A percentile compares a stretch with the other conserved stretches of the same genome.
These are phyloP conservation scores for Kuschelorhynchus macadamiae DNA, from an alignment of 2,888 invertebrate species.

Conservation along the genomic window DNA sequence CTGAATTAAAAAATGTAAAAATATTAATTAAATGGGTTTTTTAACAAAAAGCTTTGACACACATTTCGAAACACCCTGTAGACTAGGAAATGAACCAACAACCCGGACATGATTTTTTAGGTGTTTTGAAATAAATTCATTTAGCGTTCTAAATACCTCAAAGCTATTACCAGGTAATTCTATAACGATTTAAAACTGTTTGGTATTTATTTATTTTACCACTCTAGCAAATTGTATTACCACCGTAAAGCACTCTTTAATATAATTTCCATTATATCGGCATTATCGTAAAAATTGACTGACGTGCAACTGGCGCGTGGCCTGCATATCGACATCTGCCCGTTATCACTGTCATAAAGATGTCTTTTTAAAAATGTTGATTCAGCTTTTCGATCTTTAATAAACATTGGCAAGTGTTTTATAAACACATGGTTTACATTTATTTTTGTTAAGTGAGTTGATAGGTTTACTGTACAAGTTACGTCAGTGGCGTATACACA, in stretches of 20 bases:
- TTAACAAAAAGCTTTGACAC: no score
- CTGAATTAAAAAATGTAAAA: no score
- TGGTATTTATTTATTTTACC: no score
- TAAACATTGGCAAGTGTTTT: slow-evolving; percentile 57
- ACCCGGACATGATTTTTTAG: no score
- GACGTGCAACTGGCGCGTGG: slow-evolving; percentile 38
- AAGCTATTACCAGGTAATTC: no score
- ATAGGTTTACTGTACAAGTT: background rate
- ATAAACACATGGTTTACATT: slow-evolving; percentile 52
- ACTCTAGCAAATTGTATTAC: no score
- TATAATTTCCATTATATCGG: slow-evolving; percentile 36
- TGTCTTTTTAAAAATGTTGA: slow-evolving; percentile 57
- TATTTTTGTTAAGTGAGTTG: slow-evolving; percentile 20
- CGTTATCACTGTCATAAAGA: slow-evolving; percentile 51
- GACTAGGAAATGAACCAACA: no score
- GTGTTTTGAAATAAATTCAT: no score
- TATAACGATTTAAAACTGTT: no score
- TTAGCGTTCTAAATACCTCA: no score
- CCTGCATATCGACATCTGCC: slow-evolving; percentile 34
- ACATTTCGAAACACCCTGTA: no score
- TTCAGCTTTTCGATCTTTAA: slow-evolving; percentile 55
- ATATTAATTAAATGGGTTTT: no score
- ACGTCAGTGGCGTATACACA: slow-evolving; percentile 1
- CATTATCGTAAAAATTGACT: slow-evolving; percentile 43
- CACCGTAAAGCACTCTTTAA: background rate